Percentiles rank a stretch among this genome's conserved stretches.
phyloP scores from a whole-genome alignment of 2,888 invertebrate species.

The Zaprionus bogoriensis region DNA sequence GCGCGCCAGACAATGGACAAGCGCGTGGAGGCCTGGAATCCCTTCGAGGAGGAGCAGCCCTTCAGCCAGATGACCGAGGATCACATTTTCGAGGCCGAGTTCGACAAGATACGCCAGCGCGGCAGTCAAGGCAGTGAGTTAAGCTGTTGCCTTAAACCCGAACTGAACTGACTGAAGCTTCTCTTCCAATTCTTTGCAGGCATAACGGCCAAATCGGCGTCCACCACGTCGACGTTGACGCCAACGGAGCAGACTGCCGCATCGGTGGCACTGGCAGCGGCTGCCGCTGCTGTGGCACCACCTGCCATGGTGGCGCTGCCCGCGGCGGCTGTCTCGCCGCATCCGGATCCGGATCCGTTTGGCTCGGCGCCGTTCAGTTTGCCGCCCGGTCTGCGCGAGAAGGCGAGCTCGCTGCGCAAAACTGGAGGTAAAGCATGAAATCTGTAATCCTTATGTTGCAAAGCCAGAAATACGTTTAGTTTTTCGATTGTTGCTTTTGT shows the following conservation, averaged over 20 bases:
- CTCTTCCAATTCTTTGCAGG: constrained; percentile 56
- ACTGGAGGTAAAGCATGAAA: constrained; percentile 84
- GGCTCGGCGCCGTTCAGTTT: constrained; percentile 92
- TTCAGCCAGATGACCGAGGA: constrained; percentile 91
- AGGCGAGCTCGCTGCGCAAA: constrained; percentile 82
- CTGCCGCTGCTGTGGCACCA: background rate
- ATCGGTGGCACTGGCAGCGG: constrained; percentile 73
- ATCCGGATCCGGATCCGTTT: constrained; percentile 86
- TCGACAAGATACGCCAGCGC: constrained; percentile 90
- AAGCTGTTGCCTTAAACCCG: background rate
- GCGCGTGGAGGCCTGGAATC: constrained; percentile 90
- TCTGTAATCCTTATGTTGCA: constrained; percentile 54
- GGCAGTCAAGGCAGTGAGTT: constrained; percentile 89
- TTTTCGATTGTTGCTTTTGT: constrained; percentile 77
- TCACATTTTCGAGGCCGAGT: constrained; percentile 92
- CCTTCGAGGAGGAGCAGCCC: constrained; percentile 90
- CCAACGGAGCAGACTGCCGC: constrained; percentile 77
- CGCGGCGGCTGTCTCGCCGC: constrained; percentile 48
- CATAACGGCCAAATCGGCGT: constrained; percentile 82
- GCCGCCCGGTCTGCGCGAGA: constrained; percentile 84
- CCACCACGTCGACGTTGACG: constrained; percentile 81
- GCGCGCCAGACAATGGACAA: constrained; percentile 76
- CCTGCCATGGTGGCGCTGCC: constrained; percentile 19
- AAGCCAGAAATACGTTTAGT: constrained; percentile 73
- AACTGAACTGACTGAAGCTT: background rate